Percentiles rank a stretch among this genome's conserved stretches.
phyloP scores from a whole-genome alignment of 2,888 invertebrate species.

The Pachydiplax longipennis region DNA sequence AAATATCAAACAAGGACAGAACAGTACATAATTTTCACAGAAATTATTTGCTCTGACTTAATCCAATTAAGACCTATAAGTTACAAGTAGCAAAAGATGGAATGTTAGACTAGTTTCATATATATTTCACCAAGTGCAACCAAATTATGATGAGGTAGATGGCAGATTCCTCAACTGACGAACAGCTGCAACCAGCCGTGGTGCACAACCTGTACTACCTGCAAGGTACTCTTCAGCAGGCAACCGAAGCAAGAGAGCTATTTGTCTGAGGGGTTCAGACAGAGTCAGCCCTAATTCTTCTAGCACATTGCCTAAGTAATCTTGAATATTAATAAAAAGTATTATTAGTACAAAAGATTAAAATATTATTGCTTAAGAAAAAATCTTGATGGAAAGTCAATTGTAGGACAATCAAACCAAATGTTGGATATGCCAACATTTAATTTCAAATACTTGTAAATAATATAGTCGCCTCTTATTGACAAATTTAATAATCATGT shows the following conservation, averaged over 20 bases:
- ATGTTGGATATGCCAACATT: too few relatives aligned
- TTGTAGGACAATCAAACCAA: too few relatives aligned
- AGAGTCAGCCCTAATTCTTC: constrained; percentile 80
- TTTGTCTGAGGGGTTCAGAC: constrained; percentile 73
- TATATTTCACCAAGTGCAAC: too few relatives aligned
- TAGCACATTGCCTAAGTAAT: constrained; percentile 81
- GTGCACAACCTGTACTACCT: constrained; percentile 72
- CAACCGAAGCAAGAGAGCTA: constrained; percentile 72
- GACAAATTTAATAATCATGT: too few relatives aligned
- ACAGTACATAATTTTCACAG: too few relatives aligned
- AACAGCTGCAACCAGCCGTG: constrained; percentile 76
- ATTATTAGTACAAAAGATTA: background rate
- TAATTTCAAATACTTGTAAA: too few relatives aligned
- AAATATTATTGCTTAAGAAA: background rate
- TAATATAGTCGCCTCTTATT: too few relatives aligned
- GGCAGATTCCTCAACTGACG: constrained; percentile 78
- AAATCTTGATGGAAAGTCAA: background rate
- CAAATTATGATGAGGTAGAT: constrained; percentile 53
- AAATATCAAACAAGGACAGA: too few relatives aligned
- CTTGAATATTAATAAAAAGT: constrained; percentile 59
- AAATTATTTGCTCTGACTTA: too few relatives aligned
- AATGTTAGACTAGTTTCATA: too few relatives aligned
- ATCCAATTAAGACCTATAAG: too few relatives aligned
- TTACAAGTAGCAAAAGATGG: too few relatives aligned
- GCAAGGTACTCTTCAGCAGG: constrained; percentile 72